Base-by-base conservation (phyloP, 2,113 vertebrate species). In the Micromys minutus region DNA sequence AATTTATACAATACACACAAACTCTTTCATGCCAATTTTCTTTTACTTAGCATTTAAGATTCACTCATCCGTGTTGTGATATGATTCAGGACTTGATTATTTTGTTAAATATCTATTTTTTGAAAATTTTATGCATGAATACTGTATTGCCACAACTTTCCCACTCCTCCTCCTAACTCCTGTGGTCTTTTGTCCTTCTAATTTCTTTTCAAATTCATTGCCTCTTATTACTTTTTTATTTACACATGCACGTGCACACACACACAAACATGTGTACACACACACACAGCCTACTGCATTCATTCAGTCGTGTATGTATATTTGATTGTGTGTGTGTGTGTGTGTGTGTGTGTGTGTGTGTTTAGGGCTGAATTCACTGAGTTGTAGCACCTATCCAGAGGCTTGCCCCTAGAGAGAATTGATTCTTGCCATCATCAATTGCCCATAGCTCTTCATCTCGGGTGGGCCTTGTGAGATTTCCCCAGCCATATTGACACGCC, bases 11-110 rank as follows among this genome's bases (percentile, higher is more conserved):
- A 3, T 50, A 63, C 1, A 21, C 57, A 57, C 4, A 15, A 50
- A 72, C 1, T n/a, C 24, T 89, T 88, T 85, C 72, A 36, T 22
- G 22, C 59, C 72, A 16, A 19, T 89, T 77, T 93, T 89, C 55
- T 77, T 90, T 93, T 21, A 95, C 52, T 90, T 81, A 67, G 69
- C 59, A 93, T 67, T 45, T 39, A 61, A 71, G 57, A 84, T 80
- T 87, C 36, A 90, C 34, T 87, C 45, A 90, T 50, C 45, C 52
- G 71, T 15, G 1, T 11, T 84, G 19, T 31, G 79, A 2, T 36
- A 12, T 15, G 34, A 21, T 80, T 42, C 11, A 45, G 31, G 19
- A 84, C 36, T 90, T 80, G 22, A 52, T 89, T 93, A 57, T 89
- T 87, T 89, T 42, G 57, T 61, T 83, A 85, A 63, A 65, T 34